Percentiles rank a stretch among this genome's conserved stretches.
These are phyloP conservation scores for Azorinus chamasolen DNA, from an alignment of 2,888 invertebrate genomes.

Conservation along the genomic window DNA sequence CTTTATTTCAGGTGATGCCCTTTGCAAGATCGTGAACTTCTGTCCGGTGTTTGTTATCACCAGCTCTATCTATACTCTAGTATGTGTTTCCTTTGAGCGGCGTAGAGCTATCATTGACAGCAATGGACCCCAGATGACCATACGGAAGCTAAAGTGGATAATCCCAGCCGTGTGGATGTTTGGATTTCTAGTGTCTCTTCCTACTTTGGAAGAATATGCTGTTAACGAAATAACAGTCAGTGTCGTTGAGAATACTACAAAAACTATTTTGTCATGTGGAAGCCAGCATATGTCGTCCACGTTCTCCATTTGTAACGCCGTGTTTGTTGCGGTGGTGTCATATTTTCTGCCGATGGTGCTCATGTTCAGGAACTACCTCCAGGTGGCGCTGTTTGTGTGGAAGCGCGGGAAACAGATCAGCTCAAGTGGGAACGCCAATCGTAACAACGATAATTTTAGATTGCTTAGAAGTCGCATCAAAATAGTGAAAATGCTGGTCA, in stretches of 20 bases:
- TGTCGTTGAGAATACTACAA: slow-evolving; percentile 10
- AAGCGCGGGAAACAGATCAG: slow-evolving; percentile 36
- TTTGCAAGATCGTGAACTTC: slow-evolving; percentile 68
- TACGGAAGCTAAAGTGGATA: slow-evolving; percentile 30
- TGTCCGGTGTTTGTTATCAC: slow-evolving; percentile 72
- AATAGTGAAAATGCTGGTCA: slow-evolving; percentile 71
- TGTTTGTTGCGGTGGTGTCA: slow-evolving; percentile 60
- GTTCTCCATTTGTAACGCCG: slow-evolving; percentile 57
- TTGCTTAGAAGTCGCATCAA: slow-evolving; percentile 59
- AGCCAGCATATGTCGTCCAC: slow-evolving; percentile 25
- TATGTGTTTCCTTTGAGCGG: slow-evolving; percentile 71
- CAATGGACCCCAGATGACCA: slow-evolving; percentile 39
- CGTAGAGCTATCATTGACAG: slow-evolving; percentile 61
- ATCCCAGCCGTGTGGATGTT: slow-evolving; percentile 57
- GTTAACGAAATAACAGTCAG: slow-evolving; percentile 25
- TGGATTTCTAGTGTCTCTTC: slow-evolving; percentile 44
- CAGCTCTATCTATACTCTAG: slow-evolving; percentile 70
- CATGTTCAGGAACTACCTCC: slow-evolving; percentile 58
- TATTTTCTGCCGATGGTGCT: slow-evolving; percentile 69
- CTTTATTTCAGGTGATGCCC: slow-evolving; percentile 47
- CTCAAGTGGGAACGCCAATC: not conserved
- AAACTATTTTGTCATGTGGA: slow-evolving; percentile 36
- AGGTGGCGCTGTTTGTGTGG: slow-evolving; percentile 45
- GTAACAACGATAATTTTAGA: not conserved
- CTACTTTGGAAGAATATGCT: slow-evolving; percentile 58